These are phyloP conservation scores for Caenorhabditis virilis DNA, from an alignment of 2,888 invertebrate genomes.

Conservation along the genomic window DNA sequence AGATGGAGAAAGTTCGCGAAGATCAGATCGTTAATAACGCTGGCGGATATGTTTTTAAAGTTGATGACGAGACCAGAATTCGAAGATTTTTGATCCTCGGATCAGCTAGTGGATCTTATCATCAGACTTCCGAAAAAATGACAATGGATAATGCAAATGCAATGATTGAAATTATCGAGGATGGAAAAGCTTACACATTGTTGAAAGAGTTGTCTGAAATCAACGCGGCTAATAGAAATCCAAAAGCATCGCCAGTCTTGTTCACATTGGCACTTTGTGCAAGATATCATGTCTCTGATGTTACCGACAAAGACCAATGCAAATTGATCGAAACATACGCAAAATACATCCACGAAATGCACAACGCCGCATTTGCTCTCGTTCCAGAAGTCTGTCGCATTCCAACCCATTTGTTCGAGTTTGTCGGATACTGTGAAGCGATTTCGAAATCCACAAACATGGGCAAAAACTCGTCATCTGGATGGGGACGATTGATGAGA, in stretches of 20 bases:
- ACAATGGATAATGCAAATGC: conserved; percentile 67
- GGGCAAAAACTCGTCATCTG: conserved; percentile 58
- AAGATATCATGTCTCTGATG: conserved; percentile 67
- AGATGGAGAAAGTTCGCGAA: conserved; percentile 52
- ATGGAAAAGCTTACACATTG: conserved; percentile 66
- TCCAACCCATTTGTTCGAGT: conserved; percentile 76
- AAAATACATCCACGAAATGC: conserved; percentile 45
- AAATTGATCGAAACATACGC: conserved; percentile 16
- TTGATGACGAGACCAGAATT: conserved; percentile 68
- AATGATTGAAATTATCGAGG: conserved; percentile 67
- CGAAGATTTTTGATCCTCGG: conserved; percentile 70
- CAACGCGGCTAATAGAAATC: conserved; percentile 69
- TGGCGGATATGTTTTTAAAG: conserved; percentile 68
- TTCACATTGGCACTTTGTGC: conserved; percentile 77
- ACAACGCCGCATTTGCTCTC: conserved; percentile 43
- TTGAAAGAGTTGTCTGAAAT: conserved; percentile 66
- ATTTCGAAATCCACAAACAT: conserved; percentile 67
- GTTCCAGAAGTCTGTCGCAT: conserved; percentile 74
- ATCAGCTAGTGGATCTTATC: conserved; percentile 68
- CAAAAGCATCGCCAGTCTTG: conserved; percentile 71
- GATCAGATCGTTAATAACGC: conserved; percentile 62
- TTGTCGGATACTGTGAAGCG: conserved; percentile 74
- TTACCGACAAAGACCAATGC: conserved; percentile 46
- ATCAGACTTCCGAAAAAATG: conserved; percentile 63
- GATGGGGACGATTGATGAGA: conserved; percentile 76